Evolutionary conservation across 2,797 vertebrate genomes (phyloP).

Genomic region (Rhodeus uyekii): DNA sequence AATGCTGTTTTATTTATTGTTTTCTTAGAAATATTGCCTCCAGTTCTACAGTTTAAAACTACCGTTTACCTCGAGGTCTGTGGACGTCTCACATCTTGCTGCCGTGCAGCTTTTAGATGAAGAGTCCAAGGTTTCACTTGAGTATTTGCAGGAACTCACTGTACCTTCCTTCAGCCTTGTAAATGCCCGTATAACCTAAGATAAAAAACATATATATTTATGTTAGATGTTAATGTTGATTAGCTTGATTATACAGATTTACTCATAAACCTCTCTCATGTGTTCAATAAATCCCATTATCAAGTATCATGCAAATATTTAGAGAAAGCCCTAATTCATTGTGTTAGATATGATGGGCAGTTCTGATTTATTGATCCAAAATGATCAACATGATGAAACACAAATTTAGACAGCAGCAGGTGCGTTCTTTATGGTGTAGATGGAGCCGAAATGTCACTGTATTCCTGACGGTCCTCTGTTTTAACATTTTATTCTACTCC

Average conservation of each 20-base stretch:
- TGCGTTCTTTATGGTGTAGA: not conserved
- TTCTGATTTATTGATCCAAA: slow-evolving; percentile 5
- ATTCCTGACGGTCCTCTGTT: slow-evolving; percentile 14
- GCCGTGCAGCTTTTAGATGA: not conserved
- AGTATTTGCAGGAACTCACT: not conserved
- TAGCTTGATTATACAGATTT: not conserved
- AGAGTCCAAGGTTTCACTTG: not conserved
- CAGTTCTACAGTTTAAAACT: not conserved
- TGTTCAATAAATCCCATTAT: slow-evolving; percentile 1
- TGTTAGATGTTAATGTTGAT: not conserved
- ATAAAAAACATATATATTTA: not conserved
- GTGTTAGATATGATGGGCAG: not conserved
- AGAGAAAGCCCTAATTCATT: not conserved
- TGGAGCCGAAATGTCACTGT: slow-evolving; percentile 3
- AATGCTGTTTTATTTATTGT: not conserved
- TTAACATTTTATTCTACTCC: slow-evolving; percentile 14
- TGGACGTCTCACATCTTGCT: not conserved
- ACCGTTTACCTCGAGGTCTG: not conserved
- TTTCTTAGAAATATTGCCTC: not conserved
- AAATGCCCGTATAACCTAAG: not conserved
- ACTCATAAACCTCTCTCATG: not conserved
- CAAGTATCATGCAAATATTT: not conserved
- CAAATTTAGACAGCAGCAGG: not conserved
- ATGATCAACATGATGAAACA: not conserved
- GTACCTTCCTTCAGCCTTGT: not conserved